Evolutionary conservation across 1,140 invertebrate species (phyloP).

Genomic region (Aphelinus atriplicis): DNA sequence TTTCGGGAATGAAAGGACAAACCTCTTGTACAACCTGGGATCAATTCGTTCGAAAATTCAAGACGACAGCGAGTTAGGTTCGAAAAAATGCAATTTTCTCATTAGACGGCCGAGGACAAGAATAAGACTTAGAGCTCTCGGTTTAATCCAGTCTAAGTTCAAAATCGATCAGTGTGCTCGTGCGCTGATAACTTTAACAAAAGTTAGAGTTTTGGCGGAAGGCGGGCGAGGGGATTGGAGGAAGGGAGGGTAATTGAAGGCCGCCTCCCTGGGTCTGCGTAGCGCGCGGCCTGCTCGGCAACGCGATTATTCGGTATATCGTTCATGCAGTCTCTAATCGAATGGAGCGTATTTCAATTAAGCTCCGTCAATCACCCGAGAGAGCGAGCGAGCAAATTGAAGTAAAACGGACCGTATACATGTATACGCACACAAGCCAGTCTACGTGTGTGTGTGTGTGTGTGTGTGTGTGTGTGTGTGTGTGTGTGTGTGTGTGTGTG

Average conservation of each 20-base stretch:
- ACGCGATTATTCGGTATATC: conserved; percentile 41
- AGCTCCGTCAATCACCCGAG: conserved; percentile 34
- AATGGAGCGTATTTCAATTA: conserved; percentile 41
- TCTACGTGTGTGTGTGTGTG: no score
- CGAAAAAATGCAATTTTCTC: neutral
- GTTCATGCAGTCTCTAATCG: conserved; percentile 36
- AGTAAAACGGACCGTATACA: neutral
- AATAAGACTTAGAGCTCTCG: neutral
- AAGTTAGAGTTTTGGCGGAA: conserved; percentile 5
- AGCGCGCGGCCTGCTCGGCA: conserved; percentile 7
- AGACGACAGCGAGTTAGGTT: neutral
- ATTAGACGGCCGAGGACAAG: conserved; percentile 1
- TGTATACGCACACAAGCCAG: no score
- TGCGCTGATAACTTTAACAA: conserved; percentile 22
- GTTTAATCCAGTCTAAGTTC: conserved; percentile 37
- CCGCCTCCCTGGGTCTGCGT: neutral
- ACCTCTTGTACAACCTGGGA: no score
- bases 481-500: no score
- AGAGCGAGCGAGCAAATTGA: neutral
- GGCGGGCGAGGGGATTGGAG: neutral
- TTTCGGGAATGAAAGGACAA: no score
- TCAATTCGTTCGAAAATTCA: neutral
- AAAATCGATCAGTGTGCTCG: conserved; percentile 32
- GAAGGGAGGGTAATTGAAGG: conserved; percentile 30
- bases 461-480: no score